Evolutionary conservation across 2,113 vertebrate species (phyloP), one percentile per base, ranked within the genome.

Genomic region (Psittacara wagleri): DNA sequence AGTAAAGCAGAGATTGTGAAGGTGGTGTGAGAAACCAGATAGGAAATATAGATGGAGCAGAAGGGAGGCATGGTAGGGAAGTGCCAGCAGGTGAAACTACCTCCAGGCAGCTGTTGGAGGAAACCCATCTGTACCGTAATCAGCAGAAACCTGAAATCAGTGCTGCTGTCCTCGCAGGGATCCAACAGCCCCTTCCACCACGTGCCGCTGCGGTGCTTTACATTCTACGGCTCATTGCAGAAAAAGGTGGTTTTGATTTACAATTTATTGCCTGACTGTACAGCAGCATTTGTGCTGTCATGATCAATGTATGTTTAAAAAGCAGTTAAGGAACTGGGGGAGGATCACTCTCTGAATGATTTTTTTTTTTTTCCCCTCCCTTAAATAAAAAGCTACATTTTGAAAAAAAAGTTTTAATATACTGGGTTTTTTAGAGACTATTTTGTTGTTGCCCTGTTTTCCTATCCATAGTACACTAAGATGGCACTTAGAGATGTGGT

Each of bases 171-270:
- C 22, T 46, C 1, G 0, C 31, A 8, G 4, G 4, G 2, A 17
- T 49, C 29, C 35, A 18, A n/a, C 25, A 2, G 25, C 39, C 15
- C 35, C 39, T 66, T 67, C 48, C 23, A 16, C 17, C 4, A 3
- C 2, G 3, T 14, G 44, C 67, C 13, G 0, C 4, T 5, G 4
- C 31, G 48, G 55, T 55, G 7, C 4, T 0, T 9, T 11, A 19
- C 7, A 3, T n/a, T 23, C 55, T 18, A 2, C 20, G 14, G 43
- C 55, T 39, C 19, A 22, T 20, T 61, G 33, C 28, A 39, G 46
- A 19, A 19, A 1, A 44, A 23, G 48, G 16, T 13, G 27, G 0
- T 35, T 54, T 48, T 31, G 22, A 16, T 27, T 61, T 27, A 8
- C 29, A 18, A 1, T 27, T 48, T 31, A 11, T 57, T 20, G 4